phyloP scores from a whole-genome alignment of 2,797 vertebrate genomes.

The Crocidura indochinensis region DNA sequence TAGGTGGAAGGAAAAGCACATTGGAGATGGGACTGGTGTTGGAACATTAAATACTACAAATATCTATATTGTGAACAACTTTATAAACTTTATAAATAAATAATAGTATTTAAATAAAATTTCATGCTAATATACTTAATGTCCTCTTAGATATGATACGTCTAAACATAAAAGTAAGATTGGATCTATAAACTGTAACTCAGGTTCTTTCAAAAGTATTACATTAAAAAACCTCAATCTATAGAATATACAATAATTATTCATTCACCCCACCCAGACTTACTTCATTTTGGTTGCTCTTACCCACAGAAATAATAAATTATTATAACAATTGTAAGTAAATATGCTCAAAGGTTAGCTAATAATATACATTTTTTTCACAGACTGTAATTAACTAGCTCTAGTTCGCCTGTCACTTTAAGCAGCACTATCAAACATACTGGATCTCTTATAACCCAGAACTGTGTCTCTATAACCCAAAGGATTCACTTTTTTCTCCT shows the following conservation, averaged over 20 bases:
- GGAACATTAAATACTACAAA: no score
- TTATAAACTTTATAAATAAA: no score
- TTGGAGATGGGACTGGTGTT: no score
- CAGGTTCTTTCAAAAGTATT: constrained; percentile 58
- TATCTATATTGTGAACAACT: no score
- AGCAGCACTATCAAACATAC: neutral
- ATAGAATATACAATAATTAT: constrained; percentile 33
- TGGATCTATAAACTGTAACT: no score
- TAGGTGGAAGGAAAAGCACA: no score
- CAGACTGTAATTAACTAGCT: no score
- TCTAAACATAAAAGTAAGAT: constrained; percentile 46
- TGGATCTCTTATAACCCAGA: neutral
- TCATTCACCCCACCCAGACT: constrained; percentile 46
- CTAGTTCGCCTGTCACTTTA: neutral
- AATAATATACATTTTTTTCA: constrained; percentile 37
- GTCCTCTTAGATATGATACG: neutral
- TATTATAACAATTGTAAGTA: constrained; percentile 36
- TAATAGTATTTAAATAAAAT: no score
- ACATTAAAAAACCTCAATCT: constrained; percentile 30
- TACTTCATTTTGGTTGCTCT: neutral
- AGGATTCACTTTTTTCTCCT: constrained; percentile 47
- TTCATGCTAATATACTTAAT: no score
- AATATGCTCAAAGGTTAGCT: constrained; percentile 29
- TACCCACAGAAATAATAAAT: neutral
- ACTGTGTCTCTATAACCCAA: neutral